Evolutionary conservation across 2,797 vertebrate species (phyloP).

Genomic region (Nyctalus aviator): DNA sequence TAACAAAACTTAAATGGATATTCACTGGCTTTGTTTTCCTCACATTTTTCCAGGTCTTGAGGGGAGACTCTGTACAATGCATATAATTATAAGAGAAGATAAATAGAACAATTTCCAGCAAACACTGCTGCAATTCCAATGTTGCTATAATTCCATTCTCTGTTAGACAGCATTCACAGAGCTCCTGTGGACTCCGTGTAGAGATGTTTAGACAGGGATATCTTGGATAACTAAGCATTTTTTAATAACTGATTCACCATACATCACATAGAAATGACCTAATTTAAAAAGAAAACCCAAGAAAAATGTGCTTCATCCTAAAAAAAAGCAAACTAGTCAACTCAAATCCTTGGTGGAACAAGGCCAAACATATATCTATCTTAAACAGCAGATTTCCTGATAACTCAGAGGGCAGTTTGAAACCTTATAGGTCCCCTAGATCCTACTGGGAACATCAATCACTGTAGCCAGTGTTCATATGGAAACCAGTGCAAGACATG

Average conservation of each 20-base stretch:
- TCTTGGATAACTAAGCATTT: neutral
- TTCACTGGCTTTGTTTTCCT: conserved; percentile 45
- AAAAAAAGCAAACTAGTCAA: conserved; percentile 60
- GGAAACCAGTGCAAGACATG: conserved; percentile 49
- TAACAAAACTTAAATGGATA: neutral
- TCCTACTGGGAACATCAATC: conserved; percentile 54
- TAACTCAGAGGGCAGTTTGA: conserved; percentile 52
- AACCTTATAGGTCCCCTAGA: conserved; percentile 13
- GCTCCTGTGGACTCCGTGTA: conserved; percentile 49
- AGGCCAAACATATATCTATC: neutral
- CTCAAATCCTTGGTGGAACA: conserved; percentile 44
- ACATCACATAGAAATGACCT: conserved; percentile 1
- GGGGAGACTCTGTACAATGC: neutral
- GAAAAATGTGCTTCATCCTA: conserved; percentile 39
- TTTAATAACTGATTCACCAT: neutral
- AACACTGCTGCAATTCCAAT: conserved; percentile 36
- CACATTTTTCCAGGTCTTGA: neutral
- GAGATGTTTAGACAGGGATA: neutral
- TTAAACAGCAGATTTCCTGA: conserved; percentile 63
- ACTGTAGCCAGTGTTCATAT: conserved; percentile 12
- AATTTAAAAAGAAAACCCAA: conserved; percentile 50
- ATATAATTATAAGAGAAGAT: conserved; percentile 44
- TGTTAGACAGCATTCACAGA: conserved; percentile 18
- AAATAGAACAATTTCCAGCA: conserved; percentile 40
- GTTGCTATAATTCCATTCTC: neutral